Percentiles rank a stretch among this genome's conserved stretches.
Evolutionary conservation across 2,888 invertebrate genomes (phyloP).

Genomic region (Mesorhabditis spiculigera): DNA sequence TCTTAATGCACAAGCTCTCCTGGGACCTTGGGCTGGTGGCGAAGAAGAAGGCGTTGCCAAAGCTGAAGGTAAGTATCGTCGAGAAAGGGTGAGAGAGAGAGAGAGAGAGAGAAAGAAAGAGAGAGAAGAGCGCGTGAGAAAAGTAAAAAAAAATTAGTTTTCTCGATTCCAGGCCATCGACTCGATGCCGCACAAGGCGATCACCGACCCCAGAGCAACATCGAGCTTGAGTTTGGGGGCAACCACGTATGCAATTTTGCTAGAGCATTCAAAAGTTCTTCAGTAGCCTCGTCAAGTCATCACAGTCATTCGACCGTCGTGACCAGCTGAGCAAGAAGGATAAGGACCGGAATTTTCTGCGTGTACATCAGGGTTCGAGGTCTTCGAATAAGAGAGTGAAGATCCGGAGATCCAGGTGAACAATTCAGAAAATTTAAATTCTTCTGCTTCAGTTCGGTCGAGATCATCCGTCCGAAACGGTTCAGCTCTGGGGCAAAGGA

Average conservation of each 20-base stretch:
- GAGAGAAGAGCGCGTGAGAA: too few relatives aligned
- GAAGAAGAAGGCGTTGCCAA: conserved; percentile 28
- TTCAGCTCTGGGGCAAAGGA: conserved; percentile 56
- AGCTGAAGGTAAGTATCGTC: not conserved
- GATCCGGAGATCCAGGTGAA: conserved; percentile 50
- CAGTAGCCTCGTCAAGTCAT: conserved; percentile 47
- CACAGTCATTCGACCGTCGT: conserved; percentile 48
- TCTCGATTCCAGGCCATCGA: conserved; percentile 4
- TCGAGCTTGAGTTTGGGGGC: conserved; percentile 48
- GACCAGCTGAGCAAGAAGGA: conserved; percentile 33
- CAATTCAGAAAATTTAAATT: not conserved
- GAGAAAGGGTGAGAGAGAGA: too few relatives aligned
- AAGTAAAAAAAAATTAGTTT: too few relatives aligned
- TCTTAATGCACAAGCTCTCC: conserved; percentile 56
- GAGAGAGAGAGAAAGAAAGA: too few relatives aligned
- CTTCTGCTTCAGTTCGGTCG: conserved; percentile 22
- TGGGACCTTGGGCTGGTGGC: conserved; percentile 54
- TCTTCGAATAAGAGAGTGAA: conserved; percentile 49
- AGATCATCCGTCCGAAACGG: conserved; percentile 55
- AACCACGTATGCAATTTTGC: conserved; percentile 15
- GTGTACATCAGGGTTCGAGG: conserved; percentile 51
- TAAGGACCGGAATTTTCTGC: conserved; percentile 46
- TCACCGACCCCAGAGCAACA: conserved; percentile 40
- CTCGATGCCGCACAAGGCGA: conserved; percentile 30
- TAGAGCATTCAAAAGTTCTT: not conserved